Percentiles rank a stretch among this genome's conserved stretches.
Evolutionary conservation across 1,140 invertebrate species (phyloP).

Genomic region (Dreissena rostriformis): DNA sequence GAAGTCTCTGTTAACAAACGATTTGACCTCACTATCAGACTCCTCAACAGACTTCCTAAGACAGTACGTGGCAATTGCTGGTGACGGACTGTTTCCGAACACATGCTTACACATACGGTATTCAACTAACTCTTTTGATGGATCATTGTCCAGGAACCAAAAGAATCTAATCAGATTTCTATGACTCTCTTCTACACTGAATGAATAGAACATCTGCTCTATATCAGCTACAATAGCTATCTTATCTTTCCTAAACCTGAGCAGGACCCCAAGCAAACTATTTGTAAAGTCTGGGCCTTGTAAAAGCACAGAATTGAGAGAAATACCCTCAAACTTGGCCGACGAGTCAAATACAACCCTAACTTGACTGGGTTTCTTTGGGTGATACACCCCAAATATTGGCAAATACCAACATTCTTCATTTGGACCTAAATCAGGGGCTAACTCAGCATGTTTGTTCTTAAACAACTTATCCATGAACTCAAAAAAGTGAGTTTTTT

Average conservation of each 20-base stretch:
- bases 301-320: conserved; percentile 58
- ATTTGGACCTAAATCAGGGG: background rate
- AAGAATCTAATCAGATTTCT: conserved; percentile 53
- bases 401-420: conserved; percentile 59
- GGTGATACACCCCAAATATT: conserved; percentile 60
- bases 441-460: conserved; percentile 50
- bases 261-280: background rate
- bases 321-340: conserved; percentile 9
- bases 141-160: conserved; percentile 50
- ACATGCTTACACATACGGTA: conserved; percentile 58
- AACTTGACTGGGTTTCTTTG: conserved; percentile 41
- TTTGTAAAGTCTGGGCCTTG: conserved; percentile 77
- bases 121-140: conserved; percentile 16
- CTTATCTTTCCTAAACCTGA: conserved; percentile 8
- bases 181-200: conserved; percentile 33
- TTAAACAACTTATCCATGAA: conserved; percentile 19
- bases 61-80: conserved; percentile 33
- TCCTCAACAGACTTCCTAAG: conserved; percentile 12
- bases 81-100: conserved; percentile 54
- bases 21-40: conserved; percentile 14
- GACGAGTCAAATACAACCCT: conserved; percentile 59
- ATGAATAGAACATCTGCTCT: conserved; percentile 55
- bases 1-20: conserved; percentile 45
- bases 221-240: conserved; percentile 21
- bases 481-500: conserved; percentile 23